A percentile compares a stretch with the other conserved stretches of the same genome.
Evolutionary conservation across 2,113 vertebrate genomes (phyloP).

Genomic region (Lynx canadensis): DNA sequence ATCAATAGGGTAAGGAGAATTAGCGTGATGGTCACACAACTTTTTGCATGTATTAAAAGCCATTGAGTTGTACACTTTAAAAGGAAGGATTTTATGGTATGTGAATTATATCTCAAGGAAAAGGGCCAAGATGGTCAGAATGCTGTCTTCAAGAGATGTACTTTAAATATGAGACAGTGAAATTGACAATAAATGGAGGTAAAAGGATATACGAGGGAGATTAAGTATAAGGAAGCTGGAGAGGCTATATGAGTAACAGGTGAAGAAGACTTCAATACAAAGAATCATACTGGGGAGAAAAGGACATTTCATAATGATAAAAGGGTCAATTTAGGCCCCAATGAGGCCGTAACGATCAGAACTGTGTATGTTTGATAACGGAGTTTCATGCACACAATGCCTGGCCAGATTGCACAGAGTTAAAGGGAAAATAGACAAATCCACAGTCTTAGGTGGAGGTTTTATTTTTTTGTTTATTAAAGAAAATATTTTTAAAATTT

Average conservation of each 20-base stretch:
- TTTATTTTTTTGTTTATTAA: no score
- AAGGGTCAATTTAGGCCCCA: background rate
- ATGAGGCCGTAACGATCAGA: background rate
- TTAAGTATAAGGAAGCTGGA: background rate
- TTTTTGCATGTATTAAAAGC: background rate
- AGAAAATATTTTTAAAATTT: no score
- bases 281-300: background rate
- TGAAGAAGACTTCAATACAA: background rate
- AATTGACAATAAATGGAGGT: background rate
- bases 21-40: background rate
- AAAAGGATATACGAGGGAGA: background rate
- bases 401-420: background rate
- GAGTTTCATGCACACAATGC: background rate
- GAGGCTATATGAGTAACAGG: background rate
- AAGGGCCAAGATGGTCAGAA: background rate
- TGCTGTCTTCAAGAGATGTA: background rate
- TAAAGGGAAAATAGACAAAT: background rate
- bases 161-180: background rate
- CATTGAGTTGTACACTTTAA: background rate
- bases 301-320: background rate
- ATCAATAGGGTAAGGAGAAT: background rate
- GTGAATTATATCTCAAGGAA: background rate
- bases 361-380: background rate
- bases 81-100: background rate
- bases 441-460: background rate